phyloP scores from a whole-genome alignment of 2,797 vertebrate genomes.

The Bovichtus variegatus region DNA sequence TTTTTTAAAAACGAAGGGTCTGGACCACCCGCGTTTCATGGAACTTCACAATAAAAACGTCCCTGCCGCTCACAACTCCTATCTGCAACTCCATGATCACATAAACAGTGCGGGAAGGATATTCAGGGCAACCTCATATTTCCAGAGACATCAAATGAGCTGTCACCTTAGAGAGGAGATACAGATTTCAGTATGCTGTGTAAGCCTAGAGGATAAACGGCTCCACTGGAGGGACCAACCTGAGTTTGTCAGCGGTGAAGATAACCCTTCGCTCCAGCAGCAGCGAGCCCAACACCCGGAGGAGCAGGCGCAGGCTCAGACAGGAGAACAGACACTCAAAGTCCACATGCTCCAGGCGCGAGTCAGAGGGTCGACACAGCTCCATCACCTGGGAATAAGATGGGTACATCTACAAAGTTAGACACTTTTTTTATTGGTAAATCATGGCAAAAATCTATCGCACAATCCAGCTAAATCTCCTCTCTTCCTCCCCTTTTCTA shows the following conservation, averaged over 20 bases:
- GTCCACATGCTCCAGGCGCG: slow-evolving; percentile 95
- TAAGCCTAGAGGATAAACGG: neutral
- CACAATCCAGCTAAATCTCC: neutral
- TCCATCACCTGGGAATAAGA: slow-evolving; percentile 89
- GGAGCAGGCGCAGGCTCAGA: slow-evolving; percentile 92
- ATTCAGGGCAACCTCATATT: slow-evolving; percentile 3
- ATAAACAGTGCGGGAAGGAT: slow-evolving; percentile 20
- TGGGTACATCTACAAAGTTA: neutral
- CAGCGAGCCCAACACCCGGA: slow-evolving; percentile 93
- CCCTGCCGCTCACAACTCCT: neutral
- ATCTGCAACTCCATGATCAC: slow-evolving; percentile 20
- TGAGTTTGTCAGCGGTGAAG: slow-evolving; percentile 96
- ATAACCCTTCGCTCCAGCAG: slow-evolving; percentile 96
- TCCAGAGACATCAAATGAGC: neutral
- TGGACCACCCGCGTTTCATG: slow-evolving; percentile 51
- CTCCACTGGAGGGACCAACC: slow-evolving; percentile 78
- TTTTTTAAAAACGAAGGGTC: slow-evolving; percentile 26
- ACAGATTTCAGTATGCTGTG: neutral
- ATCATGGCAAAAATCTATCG: neutral
- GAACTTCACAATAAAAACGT: slow-evolving; percentile 45
- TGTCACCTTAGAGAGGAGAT: neutral
- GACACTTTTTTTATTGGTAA: neutral
- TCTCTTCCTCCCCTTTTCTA: neutral
- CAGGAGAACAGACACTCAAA: slow-evolving; percentile 96
- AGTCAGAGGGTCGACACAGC: slow-evolving; percentile 94